These are phyloP conservation scores for Eurois occulta DNA, from an alignment of 2,888 invertebrate genomes.

Conservation along the genomic window DNA sequence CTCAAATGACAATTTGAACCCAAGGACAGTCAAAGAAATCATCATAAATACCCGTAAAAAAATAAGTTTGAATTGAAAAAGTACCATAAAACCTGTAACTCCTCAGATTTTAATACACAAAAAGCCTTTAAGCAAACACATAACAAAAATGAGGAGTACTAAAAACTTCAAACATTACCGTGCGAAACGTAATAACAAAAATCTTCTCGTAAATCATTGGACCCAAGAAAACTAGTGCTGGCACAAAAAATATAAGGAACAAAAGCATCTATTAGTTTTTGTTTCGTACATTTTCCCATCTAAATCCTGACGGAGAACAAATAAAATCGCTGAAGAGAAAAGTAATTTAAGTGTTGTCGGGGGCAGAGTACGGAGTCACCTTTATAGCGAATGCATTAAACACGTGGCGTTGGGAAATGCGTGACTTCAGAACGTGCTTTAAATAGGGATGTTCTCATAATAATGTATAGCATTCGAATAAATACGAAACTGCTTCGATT, in stretches of 20 bases:
- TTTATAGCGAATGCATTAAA: conserved; percentile 76
- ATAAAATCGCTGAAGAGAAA: conserved; percentile 69
- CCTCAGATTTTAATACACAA: conserved; percentile 40
- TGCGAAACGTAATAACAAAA: conserved; percentile 61
- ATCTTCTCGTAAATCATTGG: conserved; percentile 66
- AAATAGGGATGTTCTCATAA: conserved; percentile 45
- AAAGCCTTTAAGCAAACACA: conserved; percentile 47
- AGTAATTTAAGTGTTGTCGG: conserved; percentile 76
- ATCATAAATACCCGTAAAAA: conserved; percentile 25
- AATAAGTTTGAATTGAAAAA: conserved; percentile 36
- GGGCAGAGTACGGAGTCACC: conserved; percentile 67
- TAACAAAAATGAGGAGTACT: conserved; percentile 53
- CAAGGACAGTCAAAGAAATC: conserved; percentile 5
- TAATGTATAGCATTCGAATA: conserved; percentile 34
- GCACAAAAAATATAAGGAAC: conserved; percentile 55
- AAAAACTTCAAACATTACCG: conserved; percentile 60
- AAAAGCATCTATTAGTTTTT: conserved; percentile 66
- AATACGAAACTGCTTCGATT: conserved; percentile 19
- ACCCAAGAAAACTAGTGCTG: conserved; percentile 56
- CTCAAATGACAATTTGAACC: background rate
- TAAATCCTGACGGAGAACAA: conserved; percentile 65
- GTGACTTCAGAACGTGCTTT: conserved; percentile 61
- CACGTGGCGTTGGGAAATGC: conserved; percentile 65
- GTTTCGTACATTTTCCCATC: conserved; percentile 66
- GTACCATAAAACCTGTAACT: conserved; percentile 25